Evolutionary conservation across 2,888 invertebrate genomes (phyloP).

Genomic region (Xestia sexstrigata): DNA sequence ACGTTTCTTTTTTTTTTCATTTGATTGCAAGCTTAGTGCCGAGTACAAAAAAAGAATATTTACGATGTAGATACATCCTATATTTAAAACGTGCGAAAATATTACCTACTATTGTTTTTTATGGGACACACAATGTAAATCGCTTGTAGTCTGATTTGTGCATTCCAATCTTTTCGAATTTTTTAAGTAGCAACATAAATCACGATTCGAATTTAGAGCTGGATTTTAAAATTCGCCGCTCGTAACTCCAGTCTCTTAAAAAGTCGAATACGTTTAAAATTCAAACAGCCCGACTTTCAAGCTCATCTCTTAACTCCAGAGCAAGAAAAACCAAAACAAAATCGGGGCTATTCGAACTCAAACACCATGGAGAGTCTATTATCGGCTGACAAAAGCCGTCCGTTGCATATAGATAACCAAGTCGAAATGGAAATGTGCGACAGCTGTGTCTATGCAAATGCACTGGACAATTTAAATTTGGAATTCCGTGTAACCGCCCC

Average conservation of each 20-base stretch:
- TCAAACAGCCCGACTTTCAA: background rate
- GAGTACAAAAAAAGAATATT: background rate
- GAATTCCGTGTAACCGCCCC: slow-evolving; percentile 68
- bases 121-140: no score
- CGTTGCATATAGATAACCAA: slow-evolving; percentile 70
- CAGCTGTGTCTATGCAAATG: slow-evolving; percentile 81
- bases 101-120: background rate
- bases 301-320: slow-evolving; percentile 1
- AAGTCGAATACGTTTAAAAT: slow-evolving; percentile 9
- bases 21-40: background rate
- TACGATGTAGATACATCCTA: background rate
- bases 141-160: no score
- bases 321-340: slow-evolving; percentile 29
- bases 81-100: background rate
- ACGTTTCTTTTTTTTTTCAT: no score
- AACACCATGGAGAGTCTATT: slow-evolving; percentile 57
- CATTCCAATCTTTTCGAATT: background rate
- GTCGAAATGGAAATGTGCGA: slow-evolving; percentile 74
- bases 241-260: background rate
- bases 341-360: slow-evolving; percentile 43
- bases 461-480: slow-evolving; percentile 77
- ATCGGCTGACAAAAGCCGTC: slow-evolving; percentile 71
- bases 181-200: background rate
- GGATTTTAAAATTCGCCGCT: background rate
- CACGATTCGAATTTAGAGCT: background rate